Conservation (phyloP, 2,113 vertebrate genomes). For the Cebidichthys violaceus region DNA sequence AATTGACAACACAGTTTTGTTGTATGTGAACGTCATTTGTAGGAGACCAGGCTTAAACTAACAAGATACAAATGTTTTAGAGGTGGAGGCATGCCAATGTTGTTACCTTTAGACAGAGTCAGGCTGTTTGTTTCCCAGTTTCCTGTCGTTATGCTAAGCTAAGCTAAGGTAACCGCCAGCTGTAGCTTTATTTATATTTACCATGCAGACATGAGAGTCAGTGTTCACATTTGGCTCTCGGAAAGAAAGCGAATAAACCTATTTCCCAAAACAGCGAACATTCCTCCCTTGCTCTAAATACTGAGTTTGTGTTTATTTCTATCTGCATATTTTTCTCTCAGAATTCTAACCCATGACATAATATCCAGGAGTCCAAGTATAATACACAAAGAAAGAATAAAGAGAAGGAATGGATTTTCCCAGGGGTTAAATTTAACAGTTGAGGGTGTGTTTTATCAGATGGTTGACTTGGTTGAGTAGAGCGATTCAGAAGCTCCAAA, state of each 20-base stretch:
- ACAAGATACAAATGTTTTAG: neutral
- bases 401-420: neutral
- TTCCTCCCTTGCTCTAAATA: neutral
- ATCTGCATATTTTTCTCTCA: conserved; percentile 5
- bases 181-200: neutral
- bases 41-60: too few species aligned
- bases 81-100: neutral
- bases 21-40: too few species aligned
- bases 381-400: neutral
- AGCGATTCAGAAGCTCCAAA: conserved; percentile 25
- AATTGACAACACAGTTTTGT: too few species aligned
- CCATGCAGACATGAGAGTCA: neutral
- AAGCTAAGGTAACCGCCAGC: neutral
- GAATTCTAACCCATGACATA: neutral
- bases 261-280: neutral
- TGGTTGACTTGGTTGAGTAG: neutral
- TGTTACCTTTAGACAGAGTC: neutral
- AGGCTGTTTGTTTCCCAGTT: neutral
- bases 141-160: neutral
- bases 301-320: neutral
- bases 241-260: neutral
- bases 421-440: conserved; percentile 9
- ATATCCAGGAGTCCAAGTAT: conserved; percentile 9
- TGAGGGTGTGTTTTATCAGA: conserved; percentile 29
- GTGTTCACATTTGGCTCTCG: neutral